A percentile compares a stretch with the other conserved stretches of the same genome.
Evolutionary conservation across 2,888 invertebrate genomes (phyloP).

Genomic region (Tachina fera): DNA sequence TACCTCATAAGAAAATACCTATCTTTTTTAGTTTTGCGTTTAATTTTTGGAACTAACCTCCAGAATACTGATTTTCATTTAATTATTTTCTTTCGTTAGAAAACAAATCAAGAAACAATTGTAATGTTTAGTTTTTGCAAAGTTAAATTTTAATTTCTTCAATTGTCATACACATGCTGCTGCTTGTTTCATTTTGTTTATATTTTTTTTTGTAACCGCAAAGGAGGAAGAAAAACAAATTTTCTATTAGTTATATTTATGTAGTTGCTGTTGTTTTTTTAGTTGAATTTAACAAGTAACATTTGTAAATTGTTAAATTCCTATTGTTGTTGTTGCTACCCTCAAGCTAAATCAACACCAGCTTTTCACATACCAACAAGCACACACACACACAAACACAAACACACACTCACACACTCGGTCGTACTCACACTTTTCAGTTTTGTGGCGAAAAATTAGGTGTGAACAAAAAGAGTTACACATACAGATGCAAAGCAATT

Average conservation of each 20-base stretch:
- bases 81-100: slow-evolving; percentile 6
- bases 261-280: slow-evolving; percentile 16
- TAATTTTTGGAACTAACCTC: neutral
- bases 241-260: slow-evolving; percentile 44
- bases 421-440: neutral
- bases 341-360: slow-evolving; percentile 34
- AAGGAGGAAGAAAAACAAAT: slow-evolving; percentile 25
- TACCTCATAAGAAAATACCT: too few species aligned
- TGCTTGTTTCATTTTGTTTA: slow-evolving; percentile 21
- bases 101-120: slow-evolving; percentile 21
- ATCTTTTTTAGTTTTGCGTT: neutral
- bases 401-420: neutral
- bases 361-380: neutral
- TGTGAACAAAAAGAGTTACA: neutral
- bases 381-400: neutral
- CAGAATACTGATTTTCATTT: neutral
- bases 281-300: slow-evolving; percentile 59
- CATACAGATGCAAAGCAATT: too few species aligned
- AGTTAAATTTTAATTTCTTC: slow-evolving; percentile 15
- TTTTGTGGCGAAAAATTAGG: slow-evolving; percentile 22
- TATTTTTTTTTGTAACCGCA: slow-evolving; percentile 28
- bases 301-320: slow-evolving; percentile 53
- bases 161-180: neutral
- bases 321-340: neutral
- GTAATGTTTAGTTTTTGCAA: slow-evolving; percentile 10